Evolutionary conservation across 2,113 vertebrate genomes (phyloP).

Genomic region (Alces alces): DNA sequence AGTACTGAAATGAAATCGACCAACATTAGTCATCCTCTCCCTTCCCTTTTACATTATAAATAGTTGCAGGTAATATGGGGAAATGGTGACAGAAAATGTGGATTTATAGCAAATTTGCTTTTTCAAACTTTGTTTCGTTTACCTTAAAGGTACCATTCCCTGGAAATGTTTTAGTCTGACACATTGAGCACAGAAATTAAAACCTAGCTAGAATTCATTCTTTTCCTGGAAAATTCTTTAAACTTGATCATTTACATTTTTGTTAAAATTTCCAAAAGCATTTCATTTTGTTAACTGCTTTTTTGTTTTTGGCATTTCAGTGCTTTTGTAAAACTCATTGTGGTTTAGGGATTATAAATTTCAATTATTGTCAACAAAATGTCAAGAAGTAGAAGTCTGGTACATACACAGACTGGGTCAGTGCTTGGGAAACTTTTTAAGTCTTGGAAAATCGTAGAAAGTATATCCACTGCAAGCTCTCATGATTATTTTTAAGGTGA

Average conservation of each 20-base stretch:
- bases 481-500: background rate
- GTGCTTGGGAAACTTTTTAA: conserved; percentile 35
- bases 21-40: background rate
- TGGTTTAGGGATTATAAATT: conserved; percentile 63
- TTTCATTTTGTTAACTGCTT: conserved; percentile 46
- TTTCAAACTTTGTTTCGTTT: background rate
- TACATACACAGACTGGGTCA: background rate
- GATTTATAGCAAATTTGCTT: background rate
- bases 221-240: background rate
- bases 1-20: background rate
- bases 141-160: background rate
- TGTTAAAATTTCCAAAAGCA: conserved; percentile 58
- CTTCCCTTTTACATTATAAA: background rate
- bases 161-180: background rate
- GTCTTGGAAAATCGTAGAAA: conserved; percentile 48
- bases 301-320: background rate
- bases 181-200: background rate
- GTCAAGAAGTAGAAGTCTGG: conserved; percentile 56
- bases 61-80: background rate
- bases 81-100: background rate
- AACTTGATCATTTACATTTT: background rate
- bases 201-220: background rate
- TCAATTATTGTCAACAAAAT: conserved; percentile 53
- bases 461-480: background rate
- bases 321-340: conserved; percentile 60